Percentiles rank a stretch among this genome's conserved stretches.
Conservation (phyloP, 2,888 invertebrate genomes). For the Therioaphis trifolii region DNA sequence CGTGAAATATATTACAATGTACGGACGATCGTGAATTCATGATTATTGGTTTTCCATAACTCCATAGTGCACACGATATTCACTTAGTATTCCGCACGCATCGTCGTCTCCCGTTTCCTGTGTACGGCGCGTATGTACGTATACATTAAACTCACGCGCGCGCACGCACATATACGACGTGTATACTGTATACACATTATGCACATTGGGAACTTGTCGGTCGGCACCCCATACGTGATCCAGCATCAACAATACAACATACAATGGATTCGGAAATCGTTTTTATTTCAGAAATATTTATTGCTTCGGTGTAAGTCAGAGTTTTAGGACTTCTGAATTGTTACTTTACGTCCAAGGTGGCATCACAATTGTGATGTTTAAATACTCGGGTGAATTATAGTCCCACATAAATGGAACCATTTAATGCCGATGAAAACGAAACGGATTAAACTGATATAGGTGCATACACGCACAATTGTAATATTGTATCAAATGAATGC, state of each 20-base stretch:
- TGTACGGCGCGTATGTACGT: neutral
- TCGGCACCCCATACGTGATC: constrained; percentile 40
- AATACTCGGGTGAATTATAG: constrained; percentile 31
- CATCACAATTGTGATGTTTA: constrained; percentile 14
- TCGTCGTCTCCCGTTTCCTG: constrained; percentile 41
- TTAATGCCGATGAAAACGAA: neutral
- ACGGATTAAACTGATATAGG: neutral
- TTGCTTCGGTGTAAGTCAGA: constrained; percentile 33
- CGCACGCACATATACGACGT: no score
- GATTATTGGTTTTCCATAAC: constrained; percentile 36
- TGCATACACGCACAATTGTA: no score
- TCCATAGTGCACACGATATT: constrained; percentile 5
- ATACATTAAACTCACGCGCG: neutral
- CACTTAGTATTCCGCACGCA: constrained; percentile 48
- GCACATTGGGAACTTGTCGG: constrained; percentile 30
- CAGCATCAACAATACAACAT: constrained; percentile 35
- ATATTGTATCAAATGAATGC: neutral
- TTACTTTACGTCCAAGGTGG: neutral
- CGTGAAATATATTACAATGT: neutral
- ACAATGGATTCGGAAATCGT: constrained; percentile 42
- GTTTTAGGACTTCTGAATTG: constrained; percentile 29
- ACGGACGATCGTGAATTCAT: neutral
- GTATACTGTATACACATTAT: no score
- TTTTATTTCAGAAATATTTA: constrained; percentile 48
- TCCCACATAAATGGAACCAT: neutral